Conservation (phyloP, 2,113 vertebrate species). For the Suricata suricatta region DNA sequence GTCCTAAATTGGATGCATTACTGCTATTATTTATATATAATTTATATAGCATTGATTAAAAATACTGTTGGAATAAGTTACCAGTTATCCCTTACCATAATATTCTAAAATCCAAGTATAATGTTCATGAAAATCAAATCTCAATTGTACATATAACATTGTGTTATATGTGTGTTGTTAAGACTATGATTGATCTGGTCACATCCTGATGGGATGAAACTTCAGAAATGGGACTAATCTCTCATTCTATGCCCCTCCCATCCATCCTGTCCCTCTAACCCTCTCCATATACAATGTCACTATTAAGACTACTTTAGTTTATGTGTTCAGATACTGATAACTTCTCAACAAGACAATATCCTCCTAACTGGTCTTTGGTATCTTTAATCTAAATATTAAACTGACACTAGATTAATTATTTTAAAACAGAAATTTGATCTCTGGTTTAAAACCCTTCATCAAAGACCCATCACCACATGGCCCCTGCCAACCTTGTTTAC, state of each 20-base stretch:
- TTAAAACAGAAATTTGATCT: background rate
- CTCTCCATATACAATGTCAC: background rate
- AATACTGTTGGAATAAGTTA: background rate
- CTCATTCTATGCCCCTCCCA: background rate
- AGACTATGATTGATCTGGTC: background rate
- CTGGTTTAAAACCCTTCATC: background rate
- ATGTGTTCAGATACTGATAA: background rate
- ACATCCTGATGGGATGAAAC: background rate
- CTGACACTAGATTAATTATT: background rate
- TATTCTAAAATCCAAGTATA: slow-evolving; percentile 3
- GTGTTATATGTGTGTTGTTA: background rate
- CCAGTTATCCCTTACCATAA: background rate
- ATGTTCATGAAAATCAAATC: slow-evolving; percentile 25
- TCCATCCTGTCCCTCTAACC: background rate
- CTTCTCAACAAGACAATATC: background rate
- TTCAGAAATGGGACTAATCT: background rate
- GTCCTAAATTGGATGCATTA: background rate
- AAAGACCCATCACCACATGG: background rate
- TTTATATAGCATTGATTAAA: background rate
- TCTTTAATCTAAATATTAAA: background rate
- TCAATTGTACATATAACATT: background rate
- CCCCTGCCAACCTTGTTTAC: background rate
- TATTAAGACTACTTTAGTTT: background rate
- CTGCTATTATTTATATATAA: background rate
- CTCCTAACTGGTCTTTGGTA: background rate